phyloP scores from a whole-genome alignment of 2,888 invertebrate genomes.

The Lochmaea capreae region DNA sequence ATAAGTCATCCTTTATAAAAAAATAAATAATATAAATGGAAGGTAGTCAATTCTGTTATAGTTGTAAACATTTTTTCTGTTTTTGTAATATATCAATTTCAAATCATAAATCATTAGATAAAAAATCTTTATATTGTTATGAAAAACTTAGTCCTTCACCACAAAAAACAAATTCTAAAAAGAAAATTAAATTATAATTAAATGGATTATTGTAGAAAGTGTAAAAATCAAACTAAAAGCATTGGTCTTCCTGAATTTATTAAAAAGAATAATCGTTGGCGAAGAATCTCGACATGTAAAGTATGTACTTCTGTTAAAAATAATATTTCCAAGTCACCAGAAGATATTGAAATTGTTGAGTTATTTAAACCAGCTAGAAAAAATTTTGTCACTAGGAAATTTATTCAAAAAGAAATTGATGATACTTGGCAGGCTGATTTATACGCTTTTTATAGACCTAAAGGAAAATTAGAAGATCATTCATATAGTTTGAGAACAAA shows the following conservation, averaged over 20 bases:
- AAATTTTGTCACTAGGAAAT: conserved; percentile 20
- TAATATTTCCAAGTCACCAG: conserved; percentile 12
- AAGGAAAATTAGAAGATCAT: conserved; percentile 23
- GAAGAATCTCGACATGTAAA: conserved; percentile 1
- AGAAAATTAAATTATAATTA: no score
- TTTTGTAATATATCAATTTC: no score
- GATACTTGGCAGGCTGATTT: conserved; percentile 26
- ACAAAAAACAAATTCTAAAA: no score
- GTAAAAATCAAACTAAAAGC: background rate
- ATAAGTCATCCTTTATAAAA: no score
- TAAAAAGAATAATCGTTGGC: background rate
- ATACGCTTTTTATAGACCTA: conserved; percentile 13
- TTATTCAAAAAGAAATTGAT: conserved; percentile 27
- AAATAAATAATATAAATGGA: no score
- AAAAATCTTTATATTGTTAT: no score
- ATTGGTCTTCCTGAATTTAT: background rate
- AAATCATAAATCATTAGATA: no score
- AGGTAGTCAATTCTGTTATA: no score
- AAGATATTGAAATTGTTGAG: conserved; percentile 17
- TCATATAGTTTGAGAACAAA: conserved; percentile 16
- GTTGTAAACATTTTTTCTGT: no score
- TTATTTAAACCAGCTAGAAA: conserved; percentile 23
- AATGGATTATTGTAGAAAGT: background rate
- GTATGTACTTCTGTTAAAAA: conserved; percentile 8
- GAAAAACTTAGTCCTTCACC: no score